phyloP scores from a whole-genome alignment of 2,797 vertebrate species.

The Macropus fuliginosus region DNA sequence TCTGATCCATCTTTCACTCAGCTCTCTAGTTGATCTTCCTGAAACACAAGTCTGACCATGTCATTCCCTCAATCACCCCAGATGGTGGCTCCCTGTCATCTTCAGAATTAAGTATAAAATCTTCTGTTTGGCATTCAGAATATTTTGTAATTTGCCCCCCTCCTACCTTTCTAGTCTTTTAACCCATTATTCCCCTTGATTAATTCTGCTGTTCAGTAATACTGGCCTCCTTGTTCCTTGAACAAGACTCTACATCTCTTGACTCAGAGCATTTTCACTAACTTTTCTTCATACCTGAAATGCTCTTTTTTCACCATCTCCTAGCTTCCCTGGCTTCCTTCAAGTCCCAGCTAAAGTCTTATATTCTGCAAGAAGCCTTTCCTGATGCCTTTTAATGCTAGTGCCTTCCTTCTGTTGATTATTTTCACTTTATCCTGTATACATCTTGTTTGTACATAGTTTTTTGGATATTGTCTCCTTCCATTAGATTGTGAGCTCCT shows the following conservation, averaged over 20 bases:
- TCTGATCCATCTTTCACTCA: background rate
- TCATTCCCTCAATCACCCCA: rapidly evolving
- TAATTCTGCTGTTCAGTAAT: background rate
- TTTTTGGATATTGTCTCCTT: background rate
- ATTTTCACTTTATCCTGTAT: background rate
- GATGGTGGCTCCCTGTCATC: background rate
- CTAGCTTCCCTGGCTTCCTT: background rate
- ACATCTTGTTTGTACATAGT: background rate
- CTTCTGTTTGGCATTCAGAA: background rate
- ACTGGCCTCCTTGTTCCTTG: background rate
- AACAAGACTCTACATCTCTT: background rate
- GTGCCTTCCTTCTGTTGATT: background rate
- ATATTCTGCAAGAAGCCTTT: background rate
- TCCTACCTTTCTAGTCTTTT: too few relatives aligned
- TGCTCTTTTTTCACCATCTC: background rate
- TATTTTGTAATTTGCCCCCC: background rate
- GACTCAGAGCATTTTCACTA: background rate
- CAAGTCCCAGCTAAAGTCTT: background rate
- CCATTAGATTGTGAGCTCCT: background rate
- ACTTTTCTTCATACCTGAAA: background rate
- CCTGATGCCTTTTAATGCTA: background rate
- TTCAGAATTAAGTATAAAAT: background rate
- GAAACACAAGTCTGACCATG: background rate
- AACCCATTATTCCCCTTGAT: too few relatives aligned
- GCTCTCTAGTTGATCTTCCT: background rate